Percentiles rank a stretch among this genome's conserved stretches.
Evolutionary conservation across 2,113 vertebrate species (phyloP).

Genomic region (Coptodon rendalli): DNA sequence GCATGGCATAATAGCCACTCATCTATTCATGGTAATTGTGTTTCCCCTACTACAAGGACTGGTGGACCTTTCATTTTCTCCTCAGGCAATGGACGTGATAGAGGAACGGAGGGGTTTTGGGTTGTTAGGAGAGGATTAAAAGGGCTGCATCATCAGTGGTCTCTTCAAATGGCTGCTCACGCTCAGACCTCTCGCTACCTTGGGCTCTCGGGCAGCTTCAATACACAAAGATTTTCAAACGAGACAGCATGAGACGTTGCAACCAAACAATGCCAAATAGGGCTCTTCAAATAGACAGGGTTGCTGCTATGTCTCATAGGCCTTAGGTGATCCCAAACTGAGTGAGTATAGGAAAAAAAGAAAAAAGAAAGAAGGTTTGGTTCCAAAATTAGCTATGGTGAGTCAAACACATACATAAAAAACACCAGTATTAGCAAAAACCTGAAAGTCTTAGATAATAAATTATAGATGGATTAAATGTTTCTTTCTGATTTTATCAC

Average conservation of each 20-base stretch:
- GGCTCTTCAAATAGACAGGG: background rate
- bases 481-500: background rate
- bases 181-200: conserved; percentile 2
- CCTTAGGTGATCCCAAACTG: background rate
- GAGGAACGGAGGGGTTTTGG: conserved; percentile 32
- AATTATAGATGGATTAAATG: background rate
- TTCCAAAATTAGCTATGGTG: background rate
- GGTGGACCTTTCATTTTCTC: conserved; percentile 62
- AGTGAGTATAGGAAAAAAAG: background rate
- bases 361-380: background rate
- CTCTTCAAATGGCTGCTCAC: conserved; percentile 35
- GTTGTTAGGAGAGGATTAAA: conserved; percentile 57
- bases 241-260: background rate
- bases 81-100: conserved; percentile 32
- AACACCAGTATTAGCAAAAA: background rate
- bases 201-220: background rate
- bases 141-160: conserved; percentile 27
- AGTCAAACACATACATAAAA: background rate
- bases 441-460: background rate
- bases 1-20: conserved; percentile 53
- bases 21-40: conserved; percentile 65
- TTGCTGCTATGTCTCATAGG: background rate
- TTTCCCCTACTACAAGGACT: conserved; percentile 53
- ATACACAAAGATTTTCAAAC: conserved; percentile 1
- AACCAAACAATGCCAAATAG: background rate